phyloP scores from a whole-genome alignment of 2,797 vertebrate species.

The Muscicapa comitata region DNA sequence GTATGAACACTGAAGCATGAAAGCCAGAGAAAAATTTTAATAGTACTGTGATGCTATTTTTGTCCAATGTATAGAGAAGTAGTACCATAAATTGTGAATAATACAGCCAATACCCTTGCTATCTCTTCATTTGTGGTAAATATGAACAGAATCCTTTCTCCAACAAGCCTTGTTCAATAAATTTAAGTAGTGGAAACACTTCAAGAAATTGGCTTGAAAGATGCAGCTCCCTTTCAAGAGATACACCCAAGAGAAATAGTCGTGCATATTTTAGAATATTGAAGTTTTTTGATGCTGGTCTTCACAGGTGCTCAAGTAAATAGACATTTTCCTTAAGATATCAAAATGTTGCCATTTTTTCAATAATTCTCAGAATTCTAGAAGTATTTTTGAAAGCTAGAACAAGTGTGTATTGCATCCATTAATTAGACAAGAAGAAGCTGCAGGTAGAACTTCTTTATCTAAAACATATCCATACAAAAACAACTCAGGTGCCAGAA shows the following conservation, averaged over 20 bases:
- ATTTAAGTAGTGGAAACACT: neutral
- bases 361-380: neutral
- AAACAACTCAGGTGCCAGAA: neutral
- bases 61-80: neutral
- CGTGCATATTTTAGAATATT: neutral
- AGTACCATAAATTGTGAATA: neutral
- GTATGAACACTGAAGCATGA: neutral
- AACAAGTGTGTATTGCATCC: fast-evolving
- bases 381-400: neutral
- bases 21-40: neutral
- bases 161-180: neutral
- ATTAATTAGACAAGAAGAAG: neutral
- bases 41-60: neutral
- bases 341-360: neutral
- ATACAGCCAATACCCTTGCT: neutral
- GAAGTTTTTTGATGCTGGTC: neutral
- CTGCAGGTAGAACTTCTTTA: neutral
- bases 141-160: neutral
- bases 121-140: neutral
- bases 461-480: neutral
- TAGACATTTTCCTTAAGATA: neutral
- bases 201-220: neutral
- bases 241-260: neutral
- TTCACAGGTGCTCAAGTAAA: neutral
- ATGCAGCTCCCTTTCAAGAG: neutral